Conservation (phyloP, 2,888 invertebrate genomes). For the Choreutis nemorana region DNA sequence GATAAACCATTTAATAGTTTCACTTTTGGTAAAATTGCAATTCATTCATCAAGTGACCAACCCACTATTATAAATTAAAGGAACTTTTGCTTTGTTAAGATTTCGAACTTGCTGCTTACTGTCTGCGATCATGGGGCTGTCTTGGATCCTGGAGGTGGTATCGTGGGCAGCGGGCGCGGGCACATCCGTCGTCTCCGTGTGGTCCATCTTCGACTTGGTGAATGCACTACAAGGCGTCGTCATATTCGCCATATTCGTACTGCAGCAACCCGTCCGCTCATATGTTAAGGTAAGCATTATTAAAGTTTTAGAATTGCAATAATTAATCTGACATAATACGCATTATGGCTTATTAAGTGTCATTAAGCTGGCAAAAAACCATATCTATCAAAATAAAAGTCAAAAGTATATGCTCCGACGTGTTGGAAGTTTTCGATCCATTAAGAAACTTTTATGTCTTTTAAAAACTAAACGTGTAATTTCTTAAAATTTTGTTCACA, state of each 20-base stretch:
- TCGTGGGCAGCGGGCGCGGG: slow-evolving; percentile 69
- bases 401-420: no score
- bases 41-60: background rate
- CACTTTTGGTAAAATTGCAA: background rate
- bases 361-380: no score
- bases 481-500: no score
- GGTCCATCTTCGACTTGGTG: slow-evolving; percentile 73
- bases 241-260: slow-evolving; percentile 71
- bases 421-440: no score
- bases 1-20: no score
- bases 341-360: background rate
- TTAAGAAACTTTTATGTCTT: no score
- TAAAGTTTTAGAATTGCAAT: background rate
- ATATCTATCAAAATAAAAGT: no score
- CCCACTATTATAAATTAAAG: background rate
- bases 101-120: slow-evolving; percentile 68
- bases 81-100: slow-evolving; percentile 21
- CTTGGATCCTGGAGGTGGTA: slow-evolving; percentile 76
- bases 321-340: background rate
- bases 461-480: no score
- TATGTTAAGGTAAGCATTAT: slow-evolving; percentile 33
- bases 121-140: slow-evolving; percentile 72
- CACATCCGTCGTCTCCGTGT: slow-evolving; percentile 49
- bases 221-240: slow-evolving; percentile 76
- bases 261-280: slow-evolving; percentile 50